Conservation (phyloP, 2,113 vertebrate species). For the Catharus bicknelli region DNA sequence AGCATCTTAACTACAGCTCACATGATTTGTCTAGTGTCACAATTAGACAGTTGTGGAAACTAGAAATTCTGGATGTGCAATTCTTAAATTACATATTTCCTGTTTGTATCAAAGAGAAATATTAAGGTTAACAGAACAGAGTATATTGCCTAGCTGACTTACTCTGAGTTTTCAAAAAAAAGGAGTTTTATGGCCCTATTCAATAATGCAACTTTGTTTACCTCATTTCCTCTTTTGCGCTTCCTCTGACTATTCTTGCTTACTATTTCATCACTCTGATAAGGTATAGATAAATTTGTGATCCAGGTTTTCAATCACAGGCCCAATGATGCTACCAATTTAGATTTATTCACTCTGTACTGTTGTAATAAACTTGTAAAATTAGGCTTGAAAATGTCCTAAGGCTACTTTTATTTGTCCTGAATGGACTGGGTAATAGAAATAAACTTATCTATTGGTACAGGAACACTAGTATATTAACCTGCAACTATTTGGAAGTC, state of each 20-base stretch:
- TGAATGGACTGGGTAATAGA: conserved; percentile 9
- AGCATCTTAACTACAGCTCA: accelerated
- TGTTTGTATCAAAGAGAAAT: not conserved
- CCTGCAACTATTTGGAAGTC: not conserved
- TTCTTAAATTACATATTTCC: not conserved
- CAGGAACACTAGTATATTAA: not conserved
- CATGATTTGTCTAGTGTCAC: not conserved
- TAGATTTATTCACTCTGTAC: conserved; percentile 11
- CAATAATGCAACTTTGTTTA: not conserved
- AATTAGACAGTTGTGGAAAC: not conserved
- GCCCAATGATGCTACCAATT: conserved; percentile 14
- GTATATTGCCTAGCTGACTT: not conserved
- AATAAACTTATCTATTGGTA: conserved; percentile 15
- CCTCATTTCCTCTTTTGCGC: not conserved
- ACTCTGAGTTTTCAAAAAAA: not conserved
- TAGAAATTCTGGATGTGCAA: not conserved
- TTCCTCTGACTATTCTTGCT: not conserved
- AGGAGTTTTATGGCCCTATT: not conserved
- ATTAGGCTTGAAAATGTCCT: conserved; percentile 45
- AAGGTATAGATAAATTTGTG: conserved; percentile 3
- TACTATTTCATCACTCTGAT: not conserved
- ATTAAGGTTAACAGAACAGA: not conserved
- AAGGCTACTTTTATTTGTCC: conserved; percentile 10
- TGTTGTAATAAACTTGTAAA: conserved; percentile 24
- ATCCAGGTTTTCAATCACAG: conserved; percentile 16